Evolutionary conservation across 2,113 vertebrate genomes (phyloP).

Genomic region (Tylochromis polylepis): DNA sequence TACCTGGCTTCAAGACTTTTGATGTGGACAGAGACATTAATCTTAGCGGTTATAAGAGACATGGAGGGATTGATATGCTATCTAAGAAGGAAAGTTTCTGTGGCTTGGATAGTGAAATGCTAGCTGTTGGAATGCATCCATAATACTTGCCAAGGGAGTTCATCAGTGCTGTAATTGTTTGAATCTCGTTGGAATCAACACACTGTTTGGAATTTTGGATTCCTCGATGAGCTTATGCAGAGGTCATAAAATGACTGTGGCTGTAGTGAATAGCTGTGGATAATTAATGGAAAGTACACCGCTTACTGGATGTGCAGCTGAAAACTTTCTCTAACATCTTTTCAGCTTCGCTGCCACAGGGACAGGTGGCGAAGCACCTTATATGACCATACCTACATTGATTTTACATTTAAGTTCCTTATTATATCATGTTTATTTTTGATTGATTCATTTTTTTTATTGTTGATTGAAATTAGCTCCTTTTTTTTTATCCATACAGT

Average conservation of each 20-base stretch:
- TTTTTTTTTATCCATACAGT: background rate
- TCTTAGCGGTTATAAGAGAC: background rate
- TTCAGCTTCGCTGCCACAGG: background rate
- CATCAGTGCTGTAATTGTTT: background rate
- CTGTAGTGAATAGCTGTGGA: background rate
- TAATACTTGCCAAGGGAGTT: background rate
- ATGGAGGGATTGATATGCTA: background rate
- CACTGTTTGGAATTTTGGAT: background rate
- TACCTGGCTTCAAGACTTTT: background rate
- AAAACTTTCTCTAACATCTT: background rate
- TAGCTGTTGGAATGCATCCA: background rate
- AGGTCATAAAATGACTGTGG: background rate
- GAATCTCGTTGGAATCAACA: background rate
- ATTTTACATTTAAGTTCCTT: background rate
- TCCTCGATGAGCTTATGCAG: background rate
- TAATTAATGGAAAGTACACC: background rate
- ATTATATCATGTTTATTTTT: background rate
- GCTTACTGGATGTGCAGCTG: background rate
- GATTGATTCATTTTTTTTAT: background rate
- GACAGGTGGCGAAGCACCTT: background rate
- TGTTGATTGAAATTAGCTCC: background rate
- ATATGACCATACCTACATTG: background rate
- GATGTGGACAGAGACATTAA: background rate
- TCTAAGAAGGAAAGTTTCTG: background rate
- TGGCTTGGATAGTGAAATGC: background rate